These are phyloP conservation scores for Dryobates pubescens DNA, from an alignment of 2,797 vertebrate species.

Conservation along the genomic window DNA sequence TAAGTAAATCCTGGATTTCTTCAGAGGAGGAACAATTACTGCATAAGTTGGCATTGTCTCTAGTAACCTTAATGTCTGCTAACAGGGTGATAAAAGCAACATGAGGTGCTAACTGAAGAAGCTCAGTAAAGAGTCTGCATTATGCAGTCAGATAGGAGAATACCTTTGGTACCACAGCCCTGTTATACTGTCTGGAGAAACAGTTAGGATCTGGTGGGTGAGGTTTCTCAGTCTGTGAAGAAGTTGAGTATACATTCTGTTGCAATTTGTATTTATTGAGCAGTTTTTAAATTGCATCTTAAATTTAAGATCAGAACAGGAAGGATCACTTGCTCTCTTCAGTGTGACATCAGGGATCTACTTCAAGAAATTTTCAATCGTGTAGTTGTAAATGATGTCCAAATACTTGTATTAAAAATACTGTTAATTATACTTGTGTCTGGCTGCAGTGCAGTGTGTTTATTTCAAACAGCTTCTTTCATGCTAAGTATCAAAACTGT, in stretches of 20 bases:
- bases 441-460: conserved; percentile 49
- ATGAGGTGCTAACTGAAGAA: not conserved
- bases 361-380: not conserved
- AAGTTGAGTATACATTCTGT: not conserved
- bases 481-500: conserved; percentile 29
- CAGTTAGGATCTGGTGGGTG: not conserved
- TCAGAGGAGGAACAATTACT: not conserved
- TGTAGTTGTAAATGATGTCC: not conserved
- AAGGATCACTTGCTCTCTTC: not conserved
- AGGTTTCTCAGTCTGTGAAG: not conserved
- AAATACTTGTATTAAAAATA: not conserved
- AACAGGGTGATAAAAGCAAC: not conserved
- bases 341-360: not conserved
- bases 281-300: not conserved
- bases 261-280: not conserved
- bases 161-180: not conserved
- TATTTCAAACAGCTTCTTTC: conserved; percentile 44
- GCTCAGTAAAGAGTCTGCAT: not conserved
- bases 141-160: not conserved
- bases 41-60: not conserved
- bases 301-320: not conserved
- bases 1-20: not conserved
- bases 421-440: not conserved
- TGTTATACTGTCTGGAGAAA: not conserved
- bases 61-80: not conserved